phyloP scores from a whole-genome alignment of 2,888 invertebrate genomes.

The Parnassius apollo region DNA sequence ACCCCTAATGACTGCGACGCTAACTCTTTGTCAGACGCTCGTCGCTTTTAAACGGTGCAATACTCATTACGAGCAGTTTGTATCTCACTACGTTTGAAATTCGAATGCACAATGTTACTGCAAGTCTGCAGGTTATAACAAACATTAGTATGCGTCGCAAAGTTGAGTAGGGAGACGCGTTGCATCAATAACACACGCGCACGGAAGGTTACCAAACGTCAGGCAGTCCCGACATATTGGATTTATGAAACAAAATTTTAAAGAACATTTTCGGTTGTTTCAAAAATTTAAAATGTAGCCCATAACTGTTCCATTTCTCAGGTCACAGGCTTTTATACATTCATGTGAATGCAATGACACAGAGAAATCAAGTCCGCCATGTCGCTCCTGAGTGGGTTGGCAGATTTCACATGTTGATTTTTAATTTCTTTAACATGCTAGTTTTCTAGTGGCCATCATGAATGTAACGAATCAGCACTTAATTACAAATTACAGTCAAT shows the following conservation, averaged over 20 bases:
- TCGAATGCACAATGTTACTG: slow-evolving; percentile 29
- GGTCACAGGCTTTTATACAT: too few relatives aligned
- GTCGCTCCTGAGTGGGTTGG: not conserved
- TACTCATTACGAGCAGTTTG: slow-evolving; percentile 29
- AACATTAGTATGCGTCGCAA: slow-evolving; percentile 44
- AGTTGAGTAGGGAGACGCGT: slow-evolving; percentile 50
- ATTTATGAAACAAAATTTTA: not conserved
- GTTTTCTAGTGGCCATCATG: too few relatives aligned
- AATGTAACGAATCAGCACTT: too few relatives aligned
- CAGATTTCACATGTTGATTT: not conserved
- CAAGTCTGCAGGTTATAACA: slow-evolving; percentile 25
- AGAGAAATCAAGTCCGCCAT: too few relatives aligned
- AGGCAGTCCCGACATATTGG: not conserved
- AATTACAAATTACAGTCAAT: too few relatives aligned
- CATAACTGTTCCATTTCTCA: too few relatives aligned
- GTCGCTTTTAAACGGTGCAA: slow-evolving; percentile 13
- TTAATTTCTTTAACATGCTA: not conserved
- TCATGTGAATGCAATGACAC: too few relatives aligned
- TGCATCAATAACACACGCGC: slow-evolving; percentile 47
- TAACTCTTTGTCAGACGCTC: slow-evolving; percentile 24
- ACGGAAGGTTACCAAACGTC: slow-evolving; percentile 6
- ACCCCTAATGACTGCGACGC: slow-evolving; percentile 11
- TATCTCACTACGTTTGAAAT: slow-evolving; percentile 23
- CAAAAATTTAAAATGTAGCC: too few relatives aligned
- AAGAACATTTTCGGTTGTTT: too few relatives aligned